Evolutionary conservation across 2,888 invertebrate genomes (phyloP), one percentile per base, ranked within the genome.

Genomic region (Cacoxenus indagator): DNA sequence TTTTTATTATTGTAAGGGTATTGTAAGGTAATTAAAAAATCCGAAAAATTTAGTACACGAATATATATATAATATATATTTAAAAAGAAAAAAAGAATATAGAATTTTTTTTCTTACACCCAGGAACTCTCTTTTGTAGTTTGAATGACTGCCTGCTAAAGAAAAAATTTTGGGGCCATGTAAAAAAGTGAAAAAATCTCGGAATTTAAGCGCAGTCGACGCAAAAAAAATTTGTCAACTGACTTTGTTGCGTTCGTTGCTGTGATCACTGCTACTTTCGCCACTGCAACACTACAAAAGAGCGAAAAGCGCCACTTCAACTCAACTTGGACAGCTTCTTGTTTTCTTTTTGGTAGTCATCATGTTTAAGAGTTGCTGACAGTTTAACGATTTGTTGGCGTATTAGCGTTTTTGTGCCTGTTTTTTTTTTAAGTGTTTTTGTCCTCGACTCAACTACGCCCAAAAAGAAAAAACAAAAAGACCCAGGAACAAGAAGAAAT

Each of bases 341-440:
- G 24, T 1, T 27, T 37, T 55, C 26, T 55, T 24, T 55, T 55
- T 27, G 55, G 26, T 51, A 9, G 59, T 59, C 29, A 26, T 62
- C 45, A 62, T 62, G 61, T 82, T 81, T 84, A 82, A 85, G 76
- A 78, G 81, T 78, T 77, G 81, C 76, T 86, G 84, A 84, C 84
- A 85, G 82, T 82, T 85, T 80, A 85, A 84, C 84, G 84, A 86
- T 85, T 85, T 85, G 86, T 83, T 79, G 78, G 81, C 77, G 82
- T 84, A 82, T 81, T 83, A 81, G 80, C 77, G 77, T 78, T 68
- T 77, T 76, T 71, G 59, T 65, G 31, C 59, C 29, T 46, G 8
- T 46, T 46, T 46, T 46, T 48, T 48, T 48, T 48, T 48, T 48
- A 2, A 6, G 6, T n/a, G n/a, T 11, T 46, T 46, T 27, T 55